Base-by-base conservation (phyloP, 2,888 invertebrate species). In the Cosmorhoe ocellata region DNA sequence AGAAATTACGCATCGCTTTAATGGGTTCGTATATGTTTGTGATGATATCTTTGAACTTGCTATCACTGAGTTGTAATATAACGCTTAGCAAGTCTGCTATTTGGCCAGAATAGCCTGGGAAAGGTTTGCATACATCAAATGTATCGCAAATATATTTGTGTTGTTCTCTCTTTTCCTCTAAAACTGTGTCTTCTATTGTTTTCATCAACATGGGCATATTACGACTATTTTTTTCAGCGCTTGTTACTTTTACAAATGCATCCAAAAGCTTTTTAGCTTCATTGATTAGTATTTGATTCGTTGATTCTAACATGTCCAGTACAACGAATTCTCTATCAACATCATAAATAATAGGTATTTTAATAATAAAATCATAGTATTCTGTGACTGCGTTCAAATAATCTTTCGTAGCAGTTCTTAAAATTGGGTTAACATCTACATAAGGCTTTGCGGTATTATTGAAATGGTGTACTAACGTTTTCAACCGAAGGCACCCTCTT, bases 41-140 rank as follows among this genome's bases (percentile, higher is more conserved):
- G 1, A 71, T 2, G 9, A 71, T 30, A 4, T 27, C 10, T 1
- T 11, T 10, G 1, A 81, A 49, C 45, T 68, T 63, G 0, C 31
- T 7, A 10, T 73, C 64, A 1, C 66, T 26, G 3, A 79, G 51
- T 26, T 58, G 64, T n/a, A 74, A 12, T 26, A 77, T 12, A 28
- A 67, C 66, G 4, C 48, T 63, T 5, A 76, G 18, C 2, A 78
- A 50, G 26, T 73, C 69, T 1, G 64, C 64, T 7, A 69, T 30
- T 13, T 68, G 66, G 51, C 76, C 79, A 1, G 66, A 67, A 27
- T 71, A 73, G 1, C 67, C 67, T 3, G 79, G 78, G 24, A 63
- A 74, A 1, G 58, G 40, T 51, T 69, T 67, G 43, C 80, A 82
- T 26, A 76, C 49, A 0, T 60, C 9, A 0, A 65, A 51, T 6